phyloP scores from a whole-genome alignment of 1,140 invertebrate genomes.

The Rhizoglyphus robini region DNA sequence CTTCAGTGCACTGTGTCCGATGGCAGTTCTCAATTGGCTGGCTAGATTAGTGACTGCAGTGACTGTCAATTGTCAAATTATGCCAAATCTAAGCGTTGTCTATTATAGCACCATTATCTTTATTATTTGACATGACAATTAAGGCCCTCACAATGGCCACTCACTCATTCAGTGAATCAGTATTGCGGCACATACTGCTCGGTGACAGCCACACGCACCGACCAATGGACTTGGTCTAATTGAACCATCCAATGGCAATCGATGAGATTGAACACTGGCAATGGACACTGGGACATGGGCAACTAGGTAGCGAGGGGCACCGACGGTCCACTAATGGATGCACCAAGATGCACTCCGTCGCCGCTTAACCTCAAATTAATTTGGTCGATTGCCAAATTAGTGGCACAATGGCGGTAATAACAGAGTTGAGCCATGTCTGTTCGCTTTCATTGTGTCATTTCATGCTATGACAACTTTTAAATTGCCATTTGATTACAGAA shows the following conservation, averaged over 20 bases:
- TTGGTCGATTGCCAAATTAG: background rate
- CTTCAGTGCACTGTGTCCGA: background rate
- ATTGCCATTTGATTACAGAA: constrained; percentile 12
- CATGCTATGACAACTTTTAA: constrained; percentile 14
- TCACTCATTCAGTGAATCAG: background rate
- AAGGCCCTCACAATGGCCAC: background rate
- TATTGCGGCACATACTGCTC: no score
- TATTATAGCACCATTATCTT: constrained; percentile 6
- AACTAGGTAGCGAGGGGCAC: background rate
- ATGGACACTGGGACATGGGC: background rate
- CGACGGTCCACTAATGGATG: background rate
- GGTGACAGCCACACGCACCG: no score
- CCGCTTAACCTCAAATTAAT: constrained; percentile 13
- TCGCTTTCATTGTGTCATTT: constrained; percentile 7
- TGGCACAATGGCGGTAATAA: background rate
- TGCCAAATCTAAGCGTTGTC: constrained; percentile 13
- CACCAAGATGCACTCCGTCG: background rate
- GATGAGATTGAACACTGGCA: background rate
- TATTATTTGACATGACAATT: constrained; percentile 15
- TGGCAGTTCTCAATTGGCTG: background rate
- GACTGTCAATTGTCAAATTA: constrained; percentile 14
- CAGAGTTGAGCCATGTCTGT: constrained; percentile 3
- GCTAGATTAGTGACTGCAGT: background rate
- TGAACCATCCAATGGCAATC: background rate
- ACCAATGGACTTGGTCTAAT: constrained; percentile 7